phyloP scores from a whole-genome alignment of 2,113 vertebrate species.

The Oreocharis arfaki region DNA sequence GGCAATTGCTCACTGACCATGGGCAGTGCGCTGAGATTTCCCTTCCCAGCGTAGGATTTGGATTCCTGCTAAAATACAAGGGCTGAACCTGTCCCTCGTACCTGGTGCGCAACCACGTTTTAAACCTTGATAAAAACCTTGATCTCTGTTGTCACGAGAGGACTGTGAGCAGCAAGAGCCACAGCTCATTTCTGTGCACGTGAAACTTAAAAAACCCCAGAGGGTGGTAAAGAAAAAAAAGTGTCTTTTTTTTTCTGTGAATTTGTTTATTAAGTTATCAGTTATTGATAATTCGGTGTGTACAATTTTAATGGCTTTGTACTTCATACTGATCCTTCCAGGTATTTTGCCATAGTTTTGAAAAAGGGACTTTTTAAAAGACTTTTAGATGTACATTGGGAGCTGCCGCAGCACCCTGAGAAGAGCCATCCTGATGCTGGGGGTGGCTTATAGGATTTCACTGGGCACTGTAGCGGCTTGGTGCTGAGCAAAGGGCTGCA shows the following conservation, averaged over 20 bases:
- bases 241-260: not conserved
- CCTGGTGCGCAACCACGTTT: not conserved
- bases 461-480: not conserved
- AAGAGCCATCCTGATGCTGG: not conserved
- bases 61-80: not conserved
- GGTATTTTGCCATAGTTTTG: not conserved
- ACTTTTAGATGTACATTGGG: not conserved
- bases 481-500: not conserved
- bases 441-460: not conserved
- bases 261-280: conserved; percentile 16
- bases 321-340: conserved; percentile 16
- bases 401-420: not conserved
- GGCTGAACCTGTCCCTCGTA: not conserved
- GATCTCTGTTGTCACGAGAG: accelerated
- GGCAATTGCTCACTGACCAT: not conserved
- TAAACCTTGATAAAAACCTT: not conserved
- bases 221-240: not conserved
- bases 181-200: not conserved
- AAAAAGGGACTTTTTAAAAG: conserved; percentile 31
- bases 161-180: not conserved
- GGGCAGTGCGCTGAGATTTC: not conserved
- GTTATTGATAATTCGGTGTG: not conserved
- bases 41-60: not conserved
- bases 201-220: not conserved
- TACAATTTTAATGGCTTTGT: conserved; percentile 51